Base-by-base conservation (phyloP, 2,888 invertebrate genomes). In the Tigriopus californicus region DNA sequence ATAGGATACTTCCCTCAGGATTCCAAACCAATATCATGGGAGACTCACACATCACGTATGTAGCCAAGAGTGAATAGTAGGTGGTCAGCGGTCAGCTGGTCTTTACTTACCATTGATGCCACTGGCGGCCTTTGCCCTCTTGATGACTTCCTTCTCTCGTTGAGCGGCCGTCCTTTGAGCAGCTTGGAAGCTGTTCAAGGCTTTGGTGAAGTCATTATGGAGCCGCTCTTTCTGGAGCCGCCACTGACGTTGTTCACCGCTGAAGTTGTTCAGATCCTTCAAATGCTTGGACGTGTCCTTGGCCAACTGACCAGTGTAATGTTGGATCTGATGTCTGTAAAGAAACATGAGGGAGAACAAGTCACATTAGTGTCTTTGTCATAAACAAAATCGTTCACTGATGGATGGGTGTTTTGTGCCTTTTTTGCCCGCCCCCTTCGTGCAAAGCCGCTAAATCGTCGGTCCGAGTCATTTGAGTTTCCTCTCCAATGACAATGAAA, bases 251-350 rank as follows among this genome's bases (percentile, higher is more conserved):
- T 63, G 80, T 80, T 64, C 64, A 44, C 76, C 77, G 0, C 76
- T 74, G 63, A 82, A 73, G 65, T 79, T 80, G 72, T 77, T 77
- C 66, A 95, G 75, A 64, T 88, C 84, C 74, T 87, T 87, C 63
- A 94, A 75, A 71, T 85, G 80, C 42, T 80, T 79, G 67, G 82
- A 89, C 1, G 94, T 94, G 69, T 94, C 94, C 69, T 91, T 90
- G 0, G 87, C 90, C 67, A 95, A 72, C 68, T 90, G 88, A 70
- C 92, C 88, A 0, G 94, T 94, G 70, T 92, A 91, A 70, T 90
- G 90, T 71, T 91, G 90, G 65, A 92, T 84, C 72, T 92, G 86
- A 70, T 91, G 88, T 61, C 91, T 91, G 69, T 22, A 73, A 72
- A 61, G 54, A n/a, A n/a, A n/a, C n/a, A n/a, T n/a, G n/a, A n/a